Conservation (phyloP, 2,797 vertebrate species). For the Coluber constrictor region DNA sequence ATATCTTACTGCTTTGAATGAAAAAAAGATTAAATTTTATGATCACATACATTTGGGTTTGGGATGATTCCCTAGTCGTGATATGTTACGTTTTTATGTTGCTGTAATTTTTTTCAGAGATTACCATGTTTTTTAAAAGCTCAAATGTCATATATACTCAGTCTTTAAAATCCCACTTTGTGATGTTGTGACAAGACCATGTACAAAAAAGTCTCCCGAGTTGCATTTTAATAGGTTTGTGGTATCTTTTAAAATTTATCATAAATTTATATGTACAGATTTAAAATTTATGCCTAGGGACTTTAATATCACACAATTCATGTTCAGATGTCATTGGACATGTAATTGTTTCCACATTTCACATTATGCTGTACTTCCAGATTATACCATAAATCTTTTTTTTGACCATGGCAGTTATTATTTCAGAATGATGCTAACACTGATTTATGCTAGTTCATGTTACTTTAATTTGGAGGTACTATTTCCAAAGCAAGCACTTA, state of each 20-base stretch:
- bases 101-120: constrained; percentile 62
- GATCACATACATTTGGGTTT: constrained; percentile 32
- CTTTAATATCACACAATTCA: constrained; percentile 70
- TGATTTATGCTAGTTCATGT: constrained; percentile 72
- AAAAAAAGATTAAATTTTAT: constrained; percentile 53
- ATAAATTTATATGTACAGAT: constrained; percentile 73
- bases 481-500: constrained; percentile 68
- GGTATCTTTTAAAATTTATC: constrained; percentile 70
- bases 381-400: constrained; percentile 71
- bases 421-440: constrained; percentile 68
- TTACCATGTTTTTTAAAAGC: constrained; percentile 66
- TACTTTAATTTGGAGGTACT: constrained; percentile 74
- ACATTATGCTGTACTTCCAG: constrained; percentile 72
- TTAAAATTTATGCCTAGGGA: constrained; percentile 75
- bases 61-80: constrained; percentile 49
- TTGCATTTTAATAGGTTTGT: constrained; percentile 68
- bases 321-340: constrained; percentile 71
- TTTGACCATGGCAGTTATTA: constrained; percentile 69
- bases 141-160: constrained; percentile 60
- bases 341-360: constrained; percentile 77
- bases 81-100: constrained; percentile 61
- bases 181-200: constrained; percentile 64
- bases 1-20: constrained; percentile 49
- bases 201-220: constrained; percentile 57
- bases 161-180: constrained; percentile 61